Percentiles rank a stretch among this genome's conserved stretches.
These are phyloP conservation scores for Aphidoletes aphidimyza DNA, from an alignment of 2,888 invertebrate genomes.

Conservation along the genomic window DNA sequence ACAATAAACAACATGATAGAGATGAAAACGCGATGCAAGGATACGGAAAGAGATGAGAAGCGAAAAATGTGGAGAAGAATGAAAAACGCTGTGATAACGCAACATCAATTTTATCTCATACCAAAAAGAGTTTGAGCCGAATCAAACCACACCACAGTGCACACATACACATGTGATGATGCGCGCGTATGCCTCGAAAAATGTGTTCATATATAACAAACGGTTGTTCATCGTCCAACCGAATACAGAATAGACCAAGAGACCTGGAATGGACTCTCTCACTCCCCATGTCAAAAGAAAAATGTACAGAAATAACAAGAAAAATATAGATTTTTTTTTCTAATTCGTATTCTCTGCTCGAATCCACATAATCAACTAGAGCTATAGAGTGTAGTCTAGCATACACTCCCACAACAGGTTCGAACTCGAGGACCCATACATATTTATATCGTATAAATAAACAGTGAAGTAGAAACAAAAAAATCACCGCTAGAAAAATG, in stretches of 20 bases:
- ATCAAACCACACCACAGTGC: not conserved
- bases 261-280: not conserved
- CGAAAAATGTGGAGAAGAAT: slow-evolving; percentile 34
- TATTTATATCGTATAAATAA: slow-evolving; percentile 23
- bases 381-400: not conserved
- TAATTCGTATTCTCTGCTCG: slow-evolving; percentile 17
- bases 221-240: not conserved
- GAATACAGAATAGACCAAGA: not conserved
- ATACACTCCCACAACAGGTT: not conserved
- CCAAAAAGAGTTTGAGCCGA: slow-evolving; percentile 14
- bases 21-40: not conserved
- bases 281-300: slow-evolving; percentile 28
- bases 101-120: slow-evolving; percentile 46
- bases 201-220: not conserved
- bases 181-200: not conserved
- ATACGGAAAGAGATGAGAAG: slow-evolving; percentile 4
- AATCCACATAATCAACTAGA: slow-evolving; percentile 30
- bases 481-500: slow-evolving; percentile 31
- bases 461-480: slow-evolving; percentile 25
- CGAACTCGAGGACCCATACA: not conserved
- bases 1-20: not conserved
- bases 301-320: slow-evolving; percentile 35
- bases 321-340: slow-evolving; percentile 29
- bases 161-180: not conserved
- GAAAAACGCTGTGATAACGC: slow-evolving; percentile 43